A percentile compares a stretch with the other conserved stretches of the same genome.
Conservation (phyloP, 2,888 invertebrate species). For the Mongoloraphidia duomilia region DNA sequence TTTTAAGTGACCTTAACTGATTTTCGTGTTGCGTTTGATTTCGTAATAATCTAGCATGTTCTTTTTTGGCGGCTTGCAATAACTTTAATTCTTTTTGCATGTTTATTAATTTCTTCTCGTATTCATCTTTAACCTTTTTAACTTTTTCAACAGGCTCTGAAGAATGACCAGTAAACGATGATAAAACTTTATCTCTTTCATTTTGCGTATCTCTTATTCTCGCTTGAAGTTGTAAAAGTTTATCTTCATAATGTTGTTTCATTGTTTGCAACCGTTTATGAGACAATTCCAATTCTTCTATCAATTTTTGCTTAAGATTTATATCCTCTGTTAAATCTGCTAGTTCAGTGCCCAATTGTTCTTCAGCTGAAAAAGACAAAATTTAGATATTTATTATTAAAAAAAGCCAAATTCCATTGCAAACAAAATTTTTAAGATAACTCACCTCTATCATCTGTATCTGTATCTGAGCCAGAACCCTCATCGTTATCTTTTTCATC, state of each 20-base stretch:
- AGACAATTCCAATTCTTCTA: slow-evolving; percentile 83
- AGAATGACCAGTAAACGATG: slow-evolving; percentile 22
- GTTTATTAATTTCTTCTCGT: slow-evolving; percentile 66
- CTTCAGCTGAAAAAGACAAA: slow-evolving; percentile 23
- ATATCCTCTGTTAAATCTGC: slow-evolving; percentile 86
- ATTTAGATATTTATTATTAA: slow-evolving; percentile 7
- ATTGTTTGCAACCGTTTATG: slow-evolving; percentile 75
- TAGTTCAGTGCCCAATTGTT: slow-evolving; percentile 62
- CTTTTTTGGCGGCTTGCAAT: slow-evolving; percentile 73
- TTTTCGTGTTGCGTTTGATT: slow-evolving; percentile 66
- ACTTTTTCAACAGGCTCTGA: slow-evolving; percentile 48
- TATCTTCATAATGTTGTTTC: slow-evolving; percentile 84
- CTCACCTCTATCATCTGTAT: slow-evolving; percentile 42
- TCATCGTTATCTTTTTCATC: slow-evolving; percentile 44
- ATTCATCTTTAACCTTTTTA: slow-evolving; percentile 74
- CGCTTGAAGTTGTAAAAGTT: slow-evolving; percentile 66
- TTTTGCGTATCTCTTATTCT: slow-evolving; percentile 79
- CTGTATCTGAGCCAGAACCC: slow-evolving; percentile 38
- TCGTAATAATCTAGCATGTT: slow-evolving; percentile 72
- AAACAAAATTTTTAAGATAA: not conserved
- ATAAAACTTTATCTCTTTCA: slow-evolving; percentile 79
- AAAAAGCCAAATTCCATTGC: slow-evolving; percentile 1
- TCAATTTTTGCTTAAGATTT: slow-evolving; percentile 84
- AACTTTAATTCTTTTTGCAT: slow-evolving; percentile 79
- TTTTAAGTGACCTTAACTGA: slow-evolving; percentile 53